phyloP scores from a whole-genome alignment of 1,140 invertebrate genomes.

The Drosophila takahashii region DNA sequence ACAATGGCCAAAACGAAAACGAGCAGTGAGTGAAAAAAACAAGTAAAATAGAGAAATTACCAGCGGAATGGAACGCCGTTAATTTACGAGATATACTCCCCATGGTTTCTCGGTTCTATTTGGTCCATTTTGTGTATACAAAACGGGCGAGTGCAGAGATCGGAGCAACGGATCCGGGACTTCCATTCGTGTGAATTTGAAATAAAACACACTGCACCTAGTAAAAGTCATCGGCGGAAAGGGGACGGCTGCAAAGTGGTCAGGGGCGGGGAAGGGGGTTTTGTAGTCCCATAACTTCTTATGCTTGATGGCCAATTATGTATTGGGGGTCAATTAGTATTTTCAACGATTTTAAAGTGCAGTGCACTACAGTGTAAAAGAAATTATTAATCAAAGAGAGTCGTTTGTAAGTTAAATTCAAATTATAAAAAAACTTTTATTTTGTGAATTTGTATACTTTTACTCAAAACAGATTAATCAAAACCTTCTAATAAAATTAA shows the following conservation, averaged over 20 bases:
- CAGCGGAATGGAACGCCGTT: constrained; percentile 71
- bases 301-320: constrained; percentile 8
- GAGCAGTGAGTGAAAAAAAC: constrained; percentile 18
- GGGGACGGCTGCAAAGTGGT: constrained; percentile 6
- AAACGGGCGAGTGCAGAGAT: constrained; percentile 23
- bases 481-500: too few species aligned
- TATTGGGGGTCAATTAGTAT: background rate
- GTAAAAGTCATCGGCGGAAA: constrained; percentile 1
- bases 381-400: background rate
- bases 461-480: too few species aligned
- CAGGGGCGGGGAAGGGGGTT: background rate
- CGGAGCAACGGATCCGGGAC: constrained; percentile 19
- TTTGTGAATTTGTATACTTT: too few species aligned
- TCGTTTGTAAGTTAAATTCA: too few species aligned
- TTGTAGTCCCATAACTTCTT: background rate
- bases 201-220: constrained; percentile 75
- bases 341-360: background rate
- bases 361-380: background rate
- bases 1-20: constrained; percentile 50
- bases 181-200: constrained; percentile 70
- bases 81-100: constrained; percentile 84
- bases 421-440: too few species aligned
- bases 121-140: constrained; percentile 64
- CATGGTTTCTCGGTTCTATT: constrained; percentile 64
- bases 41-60: constrained; percentile 19